Percentiles rank a stretch among this genome's conserved stretches.
phyloP scores from a whole-genome alignment of 1,140 invertebrate species.

The Zaprionus davidi region DNA sequence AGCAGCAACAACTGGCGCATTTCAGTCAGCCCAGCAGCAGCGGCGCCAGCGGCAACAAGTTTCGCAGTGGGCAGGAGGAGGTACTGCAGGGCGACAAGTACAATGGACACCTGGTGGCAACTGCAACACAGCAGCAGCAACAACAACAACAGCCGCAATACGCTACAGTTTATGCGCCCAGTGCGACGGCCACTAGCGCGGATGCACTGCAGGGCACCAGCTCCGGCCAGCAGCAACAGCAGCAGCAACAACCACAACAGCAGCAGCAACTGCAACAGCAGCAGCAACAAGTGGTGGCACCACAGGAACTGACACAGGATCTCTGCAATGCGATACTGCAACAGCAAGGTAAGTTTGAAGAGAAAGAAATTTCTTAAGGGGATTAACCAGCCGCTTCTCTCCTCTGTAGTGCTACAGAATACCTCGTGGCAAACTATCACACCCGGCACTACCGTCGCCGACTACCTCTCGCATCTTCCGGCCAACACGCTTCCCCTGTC shows the following conservation, averaged over 20 bases:
- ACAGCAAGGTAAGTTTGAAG: conserved; percentile 69
- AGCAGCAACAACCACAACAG: conserved; percentile 30
- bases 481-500: conserved; percentile 91
- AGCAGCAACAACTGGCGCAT: conserved; percentile 71
- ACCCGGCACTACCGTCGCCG: conserved; percentile 90
- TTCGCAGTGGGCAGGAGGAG: conserved; percentile 64
- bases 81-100: conserved; percentile 71
- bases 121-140: conserved; percentile 57
- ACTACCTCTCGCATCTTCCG: conserved; percentile 91
- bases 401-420: conserved; percentile 78
- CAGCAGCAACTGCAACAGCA: conserved; percentile 61
- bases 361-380: background rate
- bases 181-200: conserved; percentile 53
- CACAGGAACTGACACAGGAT: conserved; percentile 82
- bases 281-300: conserved; percentile 71
- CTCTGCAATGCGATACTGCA: conserved; percentile 83
- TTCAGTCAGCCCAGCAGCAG: conserved; percentile 70
- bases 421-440: conserved; percentile 90
- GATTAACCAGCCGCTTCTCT: background rate
- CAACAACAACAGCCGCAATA: conserved; percentile 64
- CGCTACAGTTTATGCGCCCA: conserved; percentile 64
- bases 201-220: conserved; percentile 62
- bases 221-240: conserved; percentile 57
- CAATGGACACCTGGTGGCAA: conserved; percentile 76
- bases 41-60: conserved; percentile 45